phyloP scores from a whole-genome alignment of 2,888 invertebrate species.

The Polydesmus complanatus region DNA sequence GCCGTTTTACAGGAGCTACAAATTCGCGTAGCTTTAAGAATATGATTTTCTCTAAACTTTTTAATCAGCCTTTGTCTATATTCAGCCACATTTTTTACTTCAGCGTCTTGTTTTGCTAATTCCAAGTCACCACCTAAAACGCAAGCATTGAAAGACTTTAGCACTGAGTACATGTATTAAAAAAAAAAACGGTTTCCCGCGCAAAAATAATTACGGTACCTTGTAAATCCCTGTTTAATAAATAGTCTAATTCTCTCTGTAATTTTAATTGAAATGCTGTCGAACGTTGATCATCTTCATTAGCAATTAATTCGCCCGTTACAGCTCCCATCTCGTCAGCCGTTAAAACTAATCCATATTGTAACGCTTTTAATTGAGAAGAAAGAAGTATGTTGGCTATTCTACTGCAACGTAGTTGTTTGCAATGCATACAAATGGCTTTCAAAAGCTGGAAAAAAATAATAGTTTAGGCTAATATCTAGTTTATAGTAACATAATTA shows the following conservation, averaged over 20 bases:
- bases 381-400: constrained; percentile 39
- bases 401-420: constrained; percentile 26
- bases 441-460: constrained; percentile 31
- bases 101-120: background rate
- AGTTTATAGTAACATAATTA: background rate
- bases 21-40: constrained; percentile 17
- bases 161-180: too few relatives aligned
- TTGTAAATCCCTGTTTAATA: too few relatives aligned
- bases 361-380: constrained; percentile 54
- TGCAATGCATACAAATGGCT: constrained; percentile 36
- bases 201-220: too few relatives aligned
- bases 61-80: constrained; percentile 23
- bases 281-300: constrained; percentile 22
- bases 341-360: constrained; percentile 56
- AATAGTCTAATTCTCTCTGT: too few relatives aligned
- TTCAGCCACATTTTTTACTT: constrained; percentile 27
- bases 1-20: constrained; percentile 20
- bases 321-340: constrained; percentile 45
- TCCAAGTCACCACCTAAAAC: constrained; percentile 13
- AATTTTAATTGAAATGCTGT: too few relatives aligned
- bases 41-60: constrained; percentile 23
- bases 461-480: constrained; percentile 12
- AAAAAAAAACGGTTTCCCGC: too few relatives aligned
- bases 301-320: constrained; percentile 32
- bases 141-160: background rate